phyloP scores from a whole-genome alignment of 2,888 invertebrate genomes.

The Rhagophthalmus giganteus region DNA sequence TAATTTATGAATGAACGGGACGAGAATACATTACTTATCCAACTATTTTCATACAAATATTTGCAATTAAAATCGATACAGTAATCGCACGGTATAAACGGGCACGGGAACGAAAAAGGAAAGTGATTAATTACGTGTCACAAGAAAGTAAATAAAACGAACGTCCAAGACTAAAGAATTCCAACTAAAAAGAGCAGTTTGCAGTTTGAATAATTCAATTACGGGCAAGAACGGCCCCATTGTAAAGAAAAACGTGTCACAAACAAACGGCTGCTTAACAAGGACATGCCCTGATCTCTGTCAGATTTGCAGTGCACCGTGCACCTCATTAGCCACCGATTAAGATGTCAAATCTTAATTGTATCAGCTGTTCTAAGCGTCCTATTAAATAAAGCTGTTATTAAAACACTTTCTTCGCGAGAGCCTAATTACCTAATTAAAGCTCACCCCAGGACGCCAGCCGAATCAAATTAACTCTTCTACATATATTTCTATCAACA shows the following conservation, averaged over 20 bases:
- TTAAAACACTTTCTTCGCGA: conserved; percentile 34
- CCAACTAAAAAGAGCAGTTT: conserved; percentile 28
- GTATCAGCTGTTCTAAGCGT: conserved; percentile 37
- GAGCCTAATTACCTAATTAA: conserved; percentile 34
- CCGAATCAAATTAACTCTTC: conserved; percentile 28
- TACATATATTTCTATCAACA: conserved; percentile 18
- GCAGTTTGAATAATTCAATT: conserved; percentile 38
- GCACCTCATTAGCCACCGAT: conserved; percentile 36
- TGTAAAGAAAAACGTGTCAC: conserved; percentile 27
- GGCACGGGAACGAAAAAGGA: conserved; percentile 6
- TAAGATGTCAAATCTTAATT: conserved; percentile 40
- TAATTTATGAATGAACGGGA: too few relatives aligned
- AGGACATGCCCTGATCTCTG: conserved; percentile 29
- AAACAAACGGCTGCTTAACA: conserved; percentile 27
- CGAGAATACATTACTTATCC: too few relatives aligned
- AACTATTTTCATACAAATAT: too few relatives aligned
- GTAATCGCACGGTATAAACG: too few relatives aligned
- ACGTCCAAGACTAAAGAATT: conserved; percentile 19
- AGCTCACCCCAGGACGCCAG: conserved; percentile 28
- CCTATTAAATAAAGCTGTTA: conserved; percentile 30
- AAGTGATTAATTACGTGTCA: conserved; percentile 24
- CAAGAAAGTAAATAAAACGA: conserved; percentile 21
- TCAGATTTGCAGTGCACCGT: conserved; percentile 25
- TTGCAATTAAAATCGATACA: too few relatives aligned
- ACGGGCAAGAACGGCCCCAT: conserved; percentile 27